Conservation (phyloP, 2,113 vertebrate species). For the Pterocles orientalis region DNA sequence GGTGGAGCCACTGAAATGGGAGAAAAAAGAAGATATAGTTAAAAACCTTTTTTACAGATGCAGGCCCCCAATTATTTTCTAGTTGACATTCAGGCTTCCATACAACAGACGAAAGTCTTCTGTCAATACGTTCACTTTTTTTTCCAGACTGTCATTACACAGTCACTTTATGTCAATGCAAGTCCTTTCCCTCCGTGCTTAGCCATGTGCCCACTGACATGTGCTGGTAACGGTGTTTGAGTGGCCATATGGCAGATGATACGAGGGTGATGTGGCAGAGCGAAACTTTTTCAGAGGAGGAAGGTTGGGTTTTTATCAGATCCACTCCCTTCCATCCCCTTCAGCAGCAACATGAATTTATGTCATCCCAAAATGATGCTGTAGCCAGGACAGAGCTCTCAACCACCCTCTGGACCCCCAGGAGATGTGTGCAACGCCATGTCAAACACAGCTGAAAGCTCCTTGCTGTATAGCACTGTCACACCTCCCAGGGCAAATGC, state of each 20-base stretch:
- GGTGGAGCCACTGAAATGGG: constrained; percentile 82
- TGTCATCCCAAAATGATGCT: accelerated
- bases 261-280: background rate
- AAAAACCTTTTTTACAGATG: background rate
- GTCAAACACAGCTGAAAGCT: background rate
- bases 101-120: background rate
- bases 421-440: background rate
- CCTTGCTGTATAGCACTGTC: background rate
- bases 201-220: background rate
- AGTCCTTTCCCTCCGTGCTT: background rate
- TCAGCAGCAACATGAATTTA: background rate
- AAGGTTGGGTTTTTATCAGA: background rate
- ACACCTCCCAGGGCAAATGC: background rate
- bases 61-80: background rate
- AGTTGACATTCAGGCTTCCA: background rate
- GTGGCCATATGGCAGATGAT: background rate
- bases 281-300: background rate
- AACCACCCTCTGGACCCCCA: background rate
- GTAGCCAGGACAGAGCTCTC: background rate
- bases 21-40: background rate
- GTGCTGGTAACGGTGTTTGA: background rate
- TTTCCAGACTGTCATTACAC: background rate
- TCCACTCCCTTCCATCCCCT: background rate
- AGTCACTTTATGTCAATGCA: background rate
- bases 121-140: background rate